Base-by-base conservation (phyloP, 2,797 vertebrate species). In the Neostethus bicornis region DNA sequence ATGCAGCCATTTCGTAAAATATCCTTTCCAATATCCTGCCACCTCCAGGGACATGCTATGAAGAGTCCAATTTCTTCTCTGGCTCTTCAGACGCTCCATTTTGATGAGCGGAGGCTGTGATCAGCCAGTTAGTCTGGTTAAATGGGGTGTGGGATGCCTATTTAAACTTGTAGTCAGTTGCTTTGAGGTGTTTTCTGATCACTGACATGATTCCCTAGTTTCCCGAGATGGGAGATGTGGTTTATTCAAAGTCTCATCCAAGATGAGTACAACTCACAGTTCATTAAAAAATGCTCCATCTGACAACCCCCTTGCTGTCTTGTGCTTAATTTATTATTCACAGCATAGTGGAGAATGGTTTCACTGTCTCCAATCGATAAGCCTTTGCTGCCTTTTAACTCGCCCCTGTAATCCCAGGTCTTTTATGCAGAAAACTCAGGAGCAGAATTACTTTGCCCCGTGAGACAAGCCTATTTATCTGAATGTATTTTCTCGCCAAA, bases 341-440 rank as follows among this genome's bases (percentile, higher is more conserved):
- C 73, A 73, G 80, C 70, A 49, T 61, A 42, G 49, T 52, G 50
- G 55, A 75, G 37, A 60, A 66, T 78, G 79, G 83, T 89, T 88
- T 92, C 84, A 85, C 81, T 85, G 75, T 66, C 48, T 68, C 76
- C 80, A 87, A 92, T 90, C 85, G 65, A 92, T 92, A 88, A 19
- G 57, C 75, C 76, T 81, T 70, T 57, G 52, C 71, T 83, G 85
- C 84, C 82, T 90, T 84, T 83, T 81, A 85, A 83, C 80, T 80
- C 59, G 39, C 65, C 70, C 38, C 66, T 58, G 57, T 89, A 89
- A 88, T 90, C 83, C 85, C 43, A 20, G 44, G 66, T 85, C 61
- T 84, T 88, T 86, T 81, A 67, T 78, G 78, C 70, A 70, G 70
- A 67, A 81, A 72, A 87, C 85, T 85, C 76, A 65, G 68, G 50